Evolutionary conservation across 2,888 invertebrate genomes (phyloP).

Genomic region (Drosophila percnosoma): DNA sequence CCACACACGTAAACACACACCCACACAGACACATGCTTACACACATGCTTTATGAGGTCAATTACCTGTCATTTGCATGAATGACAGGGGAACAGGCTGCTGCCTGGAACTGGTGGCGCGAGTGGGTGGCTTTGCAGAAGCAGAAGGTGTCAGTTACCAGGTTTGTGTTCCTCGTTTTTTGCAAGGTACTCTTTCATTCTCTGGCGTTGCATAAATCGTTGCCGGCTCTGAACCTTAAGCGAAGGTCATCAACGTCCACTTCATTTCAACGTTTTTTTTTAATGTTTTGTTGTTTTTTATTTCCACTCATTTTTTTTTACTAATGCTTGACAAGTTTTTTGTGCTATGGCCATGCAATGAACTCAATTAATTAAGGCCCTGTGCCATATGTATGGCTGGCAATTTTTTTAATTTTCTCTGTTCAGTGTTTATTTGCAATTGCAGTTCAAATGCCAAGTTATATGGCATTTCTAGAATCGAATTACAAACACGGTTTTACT

Average conservation of each 20-base stretch:
- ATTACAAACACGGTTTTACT: background rate
- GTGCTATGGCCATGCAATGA: constrained; percentile 63
- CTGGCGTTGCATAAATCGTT: constrained; percentile 56
- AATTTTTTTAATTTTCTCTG: background rate
- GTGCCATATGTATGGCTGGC: constrained; percentile 54
- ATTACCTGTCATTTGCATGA: constrained; percentile 81
- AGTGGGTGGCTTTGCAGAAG: background rate
- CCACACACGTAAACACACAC: background rate
- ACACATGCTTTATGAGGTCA: constrained; percentile 70
- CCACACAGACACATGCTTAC: background rate
- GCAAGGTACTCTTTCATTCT: constrained; percentile 34
- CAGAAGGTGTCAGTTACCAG: constrained; percentile 68
- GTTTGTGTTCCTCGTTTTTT: constrained; percentile 6
- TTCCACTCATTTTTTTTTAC: constrained; percentile 7
- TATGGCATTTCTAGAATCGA: background rate
- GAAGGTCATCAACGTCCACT: constrained; percentile 73
- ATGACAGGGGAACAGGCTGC: constrained; percentile 37
- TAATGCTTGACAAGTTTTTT: constrained; percentile 28
- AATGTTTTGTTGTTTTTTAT: constrained; percentile 22
- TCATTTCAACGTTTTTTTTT: constrained; percentile 44
- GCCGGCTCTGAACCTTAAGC: constrained; percentile 65
- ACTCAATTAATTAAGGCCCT: constrained; percentile 71
- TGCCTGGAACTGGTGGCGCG: constrained; percentile 6
- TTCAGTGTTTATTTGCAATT: constrained; percentile 1
- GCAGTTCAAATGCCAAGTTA: constrained; percentile 57